phyloP scores from a whole-genome alignment of 2,797 vertebrate species.

The Macroramphosus scolopax region DNA sequence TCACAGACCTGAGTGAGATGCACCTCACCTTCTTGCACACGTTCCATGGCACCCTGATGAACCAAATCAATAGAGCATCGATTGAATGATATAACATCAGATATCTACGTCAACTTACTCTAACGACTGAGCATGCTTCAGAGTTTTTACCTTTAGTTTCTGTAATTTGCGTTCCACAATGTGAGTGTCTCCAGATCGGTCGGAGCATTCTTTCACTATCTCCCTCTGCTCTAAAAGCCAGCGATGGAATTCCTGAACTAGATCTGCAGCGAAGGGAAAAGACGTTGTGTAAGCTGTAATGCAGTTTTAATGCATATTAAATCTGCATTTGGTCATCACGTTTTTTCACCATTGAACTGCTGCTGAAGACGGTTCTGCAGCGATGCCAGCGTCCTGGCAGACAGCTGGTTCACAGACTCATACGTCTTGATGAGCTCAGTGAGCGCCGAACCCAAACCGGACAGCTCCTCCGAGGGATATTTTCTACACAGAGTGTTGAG shows the following conservation, averaged over 20 bases:
- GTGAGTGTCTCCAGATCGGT: conserved; percentile 88
- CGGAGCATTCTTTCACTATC: conserved; percentile 85
- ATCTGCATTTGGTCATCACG: not conserved
- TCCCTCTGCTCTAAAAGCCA: conserved; percentile 87
- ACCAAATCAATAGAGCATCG: conserved; percentile 3
- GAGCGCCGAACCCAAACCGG: conserved; percentile 83
- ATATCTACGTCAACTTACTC: too few relatives aligned
- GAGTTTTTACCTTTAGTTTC: conserved; percentile 87
- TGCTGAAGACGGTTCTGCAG: conserved; percentile 89
- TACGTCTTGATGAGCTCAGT: conserved; percentile 89
- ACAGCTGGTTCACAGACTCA: conserved; percentile 87
- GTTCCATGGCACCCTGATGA: conserved; percentile 84
- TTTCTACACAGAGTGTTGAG: conserved; percentile 91
- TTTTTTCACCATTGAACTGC: conserved; percentile 84
- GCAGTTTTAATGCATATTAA: not conserved
- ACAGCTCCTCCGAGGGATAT: conserved; percentile 88
- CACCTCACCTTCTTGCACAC: conserved; percentile 84
- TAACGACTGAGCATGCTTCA: too few relatives aligned
- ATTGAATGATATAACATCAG: too few relatives aligned
- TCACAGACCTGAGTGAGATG: conserved; percentile 87
- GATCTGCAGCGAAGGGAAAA: conserved; percentile 72
- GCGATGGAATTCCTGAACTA: conserved; percentile 89
- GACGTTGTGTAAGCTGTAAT: too few relatives aligned
- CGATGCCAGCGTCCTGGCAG: conserved; percentile 81
- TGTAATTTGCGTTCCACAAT: conserved; percentile 89